Conservation (phyloP, 2,113 vertebrate species). For the Podarcis cretensis region DNA sequence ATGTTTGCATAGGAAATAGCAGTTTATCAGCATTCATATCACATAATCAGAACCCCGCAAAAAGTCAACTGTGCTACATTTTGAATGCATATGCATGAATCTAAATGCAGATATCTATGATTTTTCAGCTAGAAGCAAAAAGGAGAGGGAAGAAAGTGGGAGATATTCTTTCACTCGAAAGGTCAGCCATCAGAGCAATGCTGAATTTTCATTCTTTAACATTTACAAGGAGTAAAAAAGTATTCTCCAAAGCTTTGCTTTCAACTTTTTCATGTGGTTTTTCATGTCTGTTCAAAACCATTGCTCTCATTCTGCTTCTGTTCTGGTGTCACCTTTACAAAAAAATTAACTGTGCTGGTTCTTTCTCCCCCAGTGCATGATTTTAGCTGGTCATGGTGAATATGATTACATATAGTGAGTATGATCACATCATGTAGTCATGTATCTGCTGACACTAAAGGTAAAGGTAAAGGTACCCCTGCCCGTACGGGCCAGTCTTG, state of each 20-base stretch:
- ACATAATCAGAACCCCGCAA: background rate
- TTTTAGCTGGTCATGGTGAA: background rate
- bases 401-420: background rate
- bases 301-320: background rate
- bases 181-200: background rate
- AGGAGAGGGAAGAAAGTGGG: background rate
- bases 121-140: background rate
- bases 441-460: background rate
- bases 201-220: background rate
- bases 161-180: background rate
- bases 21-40: background rate
- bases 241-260: background rate
- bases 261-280: background rate
- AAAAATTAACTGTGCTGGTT: background rate
- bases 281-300: background rate
- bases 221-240: background rate
- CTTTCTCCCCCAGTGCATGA: background rate
- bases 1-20: background rate
- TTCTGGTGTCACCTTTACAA: background rate
- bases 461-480: too few relatives aligned
- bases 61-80: background rate
- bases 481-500: too few relatives aligned
- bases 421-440: background rate
- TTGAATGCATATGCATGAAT: background rate
- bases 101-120: background rate